Conservation (phyloP, 2,888 invertebrate genomes). For the Phoronis australis region DNA sequence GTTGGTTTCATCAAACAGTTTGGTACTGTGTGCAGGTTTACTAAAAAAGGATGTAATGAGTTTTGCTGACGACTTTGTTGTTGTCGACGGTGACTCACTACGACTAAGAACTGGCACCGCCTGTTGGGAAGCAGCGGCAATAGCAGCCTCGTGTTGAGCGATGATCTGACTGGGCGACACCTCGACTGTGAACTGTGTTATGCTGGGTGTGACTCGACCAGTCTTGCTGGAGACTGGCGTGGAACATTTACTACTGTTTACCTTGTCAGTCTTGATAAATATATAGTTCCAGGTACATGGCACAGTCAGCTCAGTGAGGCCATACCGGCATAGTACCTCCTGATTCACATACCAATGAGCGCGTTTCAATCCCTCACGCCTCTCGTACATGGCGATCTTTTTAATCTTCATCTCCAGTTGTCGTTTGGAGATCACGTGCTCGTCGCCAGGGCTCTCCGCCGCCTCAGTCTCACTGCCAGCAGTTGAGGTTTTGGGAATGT, state of each 20-base stretch:
- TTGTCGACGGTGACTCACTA: too few relatives aligned
- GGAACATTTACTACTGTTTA: not conserved
- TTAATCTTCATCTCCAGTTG: slow-evolving; percentile 55
- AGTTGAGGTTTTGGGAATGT: not conserved
- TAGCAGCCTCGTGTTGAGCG: too few relatives aligned
- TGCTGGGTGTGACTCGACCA: not conserved
- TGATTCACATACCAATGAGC: slow-evolving; percentile 65
- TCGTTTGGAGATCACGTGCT: slow-evolving; percentile 38
- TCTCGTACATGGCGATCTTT: slow-evolving; percentile 61
- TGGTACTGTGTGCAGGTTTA: too few relatives aligned
- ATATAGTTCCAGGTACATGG: not conserved
- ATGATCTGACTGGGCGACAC: not conserved
- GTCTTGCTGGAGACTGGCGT: too few relatives aligned
- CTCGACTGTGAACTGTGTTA: not conserved
- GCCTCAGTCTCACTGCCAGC: slow-evolving; percentile 1
- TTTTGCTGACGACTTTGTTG: too few relatives aligned
- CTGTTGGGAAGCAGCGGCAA: too few relatives aligned
- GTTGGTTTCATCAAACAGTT: too few relatives aligned
- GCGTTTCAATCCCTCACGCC: slow-evolving; percentile 58
- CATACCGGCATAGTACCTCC: slow-evolving; percentile 58
- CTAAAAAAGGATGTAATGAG: too few relatives aligned
- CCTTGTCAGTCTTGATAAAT: not conserved
- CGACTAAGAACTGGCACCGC: too few relatives aligned
- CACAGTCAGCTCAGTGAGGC: slow-evolving; percentile 25
- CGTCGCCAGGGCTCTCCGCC: slow-evolving; percentile 12